Conservation (phyloP, 2,797 vertebrate genomes). For the Myotis vivesi region DNA sequence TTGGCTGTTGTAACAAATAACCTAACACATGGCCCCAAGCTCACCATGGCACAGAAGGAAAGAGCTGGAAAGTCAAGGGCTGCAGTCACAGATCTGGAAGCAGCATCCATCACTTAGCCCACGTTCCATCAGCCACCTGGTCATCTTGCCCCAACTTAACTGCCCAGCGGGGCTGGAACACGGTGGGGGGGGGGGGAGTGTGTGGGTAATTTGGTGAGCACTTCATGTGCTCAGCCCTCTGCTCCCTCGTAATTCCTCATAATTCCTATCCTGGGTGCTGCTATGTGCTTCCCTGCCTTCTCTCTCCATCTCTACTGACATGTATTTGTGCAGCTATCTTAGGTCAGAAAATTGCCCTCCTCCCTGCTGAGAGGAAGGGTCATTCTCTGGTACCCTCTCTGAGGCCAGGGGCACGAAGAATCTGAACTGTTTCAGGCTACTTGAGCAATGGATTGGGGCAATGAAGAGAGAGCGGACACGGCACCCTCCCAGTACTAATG, state of each 20-base stretch:
- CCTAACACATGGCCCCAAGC: neutral
- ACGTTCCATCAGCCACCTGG: neutral
- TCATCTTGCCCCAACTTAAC: neutral
- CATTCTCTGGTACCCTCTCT: neutral
- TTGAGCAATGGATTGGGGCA: neutral
- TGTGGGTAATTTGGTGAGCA: too few relatives aligned
- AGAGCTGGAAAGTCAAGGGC: neutral
- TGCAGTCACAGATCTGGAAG: neutral
- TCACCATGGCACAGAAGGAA: neutral
- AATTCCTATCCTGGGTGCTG: neutral
- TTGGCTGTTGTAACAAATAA: neutral
- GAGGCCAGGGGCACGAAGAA: neutral
- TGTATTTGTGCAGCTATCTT: neutral
- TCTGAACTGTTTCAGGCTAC: neutral
- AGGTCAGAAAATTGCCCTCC: neutral
- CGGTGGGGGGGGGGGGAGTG: fast-evolving
- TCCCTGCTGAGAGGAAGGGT: too few relatives aligned
- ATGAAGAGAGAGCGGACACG: neutral
- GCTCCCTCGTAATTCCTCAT: neutral
- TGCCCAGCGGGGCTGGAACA: neutral
- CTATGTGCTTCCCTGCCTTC: neutral
- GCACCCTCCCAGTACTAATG: neutral
- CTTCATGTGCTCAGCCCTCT: neutral
- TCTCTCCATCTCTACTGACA: neutral
- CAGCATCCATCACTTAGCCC: neutral